Evolutionary conservation across 2,888 invertebrate species (phyloP), one percentile per base, ranked within the genome.

Genomic region (Diachrysia chrysitis): DNA sequence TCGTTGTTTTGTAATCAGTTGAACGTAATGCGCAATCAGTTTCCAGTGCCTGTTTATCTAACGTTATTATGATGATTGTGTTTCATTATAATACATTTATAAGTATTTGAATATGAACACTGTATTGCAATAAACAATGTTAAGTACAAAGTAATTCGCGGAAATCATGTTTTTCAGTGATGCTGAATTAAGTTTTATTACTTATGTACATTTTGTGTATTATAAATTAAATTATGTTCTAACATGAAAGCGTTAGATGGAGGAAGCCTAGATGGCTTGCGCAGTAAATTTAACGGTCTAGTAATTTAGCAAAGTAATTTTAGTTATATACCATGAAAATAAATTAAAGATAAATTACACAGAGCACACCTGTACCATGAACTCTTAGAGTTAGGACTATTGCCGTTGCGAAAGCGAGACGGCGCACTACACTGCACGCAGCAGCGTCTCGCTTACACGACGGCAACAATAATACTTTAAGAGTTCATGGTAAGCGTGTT

Each of bases 71-170:
- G 78, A 87, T 91, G 86, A 91, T 93, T 92, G 89, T 91, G 92
- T 90, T 93, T 91, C 90, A 92, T 94, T 93, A 92, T 89, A 91
- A 90, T 90, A 86, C 89, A 89, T 93, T 92, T 91, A 90, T 89
- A 42, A 42, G 42, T 42, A 89, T 81, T 88, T 85, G 78, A 85
- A 83, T 79, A 81, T 68, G 74, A 80, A 83, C 78, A 69, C 75
- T 66, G 79, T 81, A 83, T 83, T 79, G 70, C 71, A 68, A 63
- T 78, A 80, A 84, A 81, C 86, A 84, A 83, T 72, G 53, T 71
- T 71, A 80, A 81, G 63, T 63, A 64, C 78, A 84, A 85, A 81
- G 84, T 87, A 85, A 87, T 87, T 86, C 75, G 75, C 73, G 76
- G 72, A 79, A 81, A 84, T 80, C 76, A 79, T 73, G 75, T 76